phyloP scores from a whole-genome alignment of 2,888 invertebrate species.

The Tyria jacobaeae region DNA sequence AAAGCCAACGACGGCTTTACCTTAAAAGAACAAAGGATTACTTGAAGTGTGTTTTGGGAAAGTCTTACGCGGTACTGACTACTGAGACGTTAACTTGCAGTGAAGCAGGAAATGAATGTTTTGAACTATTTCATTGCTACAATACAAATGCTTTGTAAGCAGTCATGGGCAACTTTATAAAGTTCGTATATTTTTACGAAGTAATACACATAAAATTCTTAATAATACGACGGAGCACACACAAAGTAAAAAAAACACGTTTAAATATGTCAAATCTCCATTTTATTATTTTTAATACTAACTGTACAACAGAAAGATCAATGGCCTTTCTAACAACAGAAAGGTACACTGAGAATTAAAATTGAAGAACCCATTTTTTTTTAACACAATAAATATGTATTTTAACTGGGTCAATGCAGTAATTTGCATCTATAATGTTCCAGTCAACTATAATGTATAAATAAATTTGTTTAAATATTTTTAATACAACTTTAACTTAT shows the following conservation, averaged over 20 bases:
- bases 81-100: neutral
- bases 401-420: no score
- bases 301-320: no score
- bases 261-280: neutral
- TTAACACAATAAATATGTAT: no score
- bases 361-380: no score
- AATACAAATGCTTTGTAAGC: neutral
- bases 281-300: no score
- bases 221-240: neutral
- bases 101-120: conserved; percentile 5
- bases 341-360: no score
- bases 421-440: no score
- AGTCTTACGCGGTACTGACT: conserved; percentile 20
- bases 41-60: conserved; percentile 33
- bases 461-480: no score
- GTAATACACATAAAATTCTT: neutral
- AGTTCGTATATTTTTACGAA: neutral
- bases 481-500: no score
- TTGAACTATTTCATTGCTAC: conserved; percentile 10
- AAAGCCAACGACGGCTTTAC: conserved; percentile 28
- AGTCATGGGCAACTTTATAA: neutral
- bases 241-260: neutral
- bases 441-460: no score
- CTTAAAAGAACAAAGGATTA: conserved; percentile 45
- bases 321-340: no score